Conservation (phyloP, 2,888 invertebrate genomes). For the Hybos culiciformis region DNA sequence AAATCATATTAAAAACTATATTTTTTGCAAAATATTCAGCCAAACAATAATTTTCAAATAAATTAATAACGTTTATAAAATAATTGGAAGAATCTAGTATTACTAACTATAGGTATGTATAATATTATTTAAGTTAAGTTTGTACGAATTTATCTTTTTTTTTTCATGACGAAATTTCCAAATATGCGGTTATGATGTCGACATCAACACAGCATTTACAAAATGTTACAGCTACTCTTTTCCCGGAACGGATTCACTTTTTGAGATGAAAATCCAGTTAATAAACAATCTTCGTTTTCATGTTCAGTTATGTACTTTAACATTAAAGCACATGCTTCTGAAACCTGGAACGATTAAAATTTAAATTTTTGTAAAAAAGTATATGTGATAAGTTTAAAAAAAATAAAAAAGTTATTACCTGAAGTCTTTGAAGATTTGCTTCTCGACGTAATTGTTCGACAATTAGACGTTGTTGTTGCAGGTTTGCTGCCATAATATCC, state of each 20-base stretch:
- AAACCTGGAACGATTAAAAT: conserved; percentile 33
- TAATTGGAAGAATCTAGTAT: too few relatives aligned
- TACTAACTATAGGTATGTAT: too few relatives aligned
- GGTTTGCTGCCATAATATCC: conserved; percentile 75
- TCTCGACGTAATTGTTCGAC: conserved; percentile 89
- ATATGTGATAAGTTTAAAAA: not conserved
- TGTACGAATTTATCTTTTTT: too few relatives aligned
- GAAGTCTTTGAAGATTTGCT: conserved; percentile 73
- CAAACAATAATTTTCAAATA: too few relatives aligned
- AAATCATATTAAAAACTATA: too few relatives aligned
- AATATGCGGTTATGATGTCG: too few relatives aligned
- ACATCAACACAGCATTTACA: too few relatives aligned
- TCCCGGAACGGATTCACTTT: conserved; percentile 93
- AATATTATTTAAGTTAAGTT: too few relatives aligned
- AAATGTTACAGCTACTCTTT: conserved; percentile 74
- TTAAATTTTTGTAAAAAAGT: not conserved
- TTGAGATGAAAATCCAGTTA: conserved; percentile 87
- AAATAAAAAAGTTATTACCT: too few relatives aligned
- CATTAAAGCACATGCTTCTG: conserved; percentile 83
- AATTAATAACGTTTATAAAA: too few relatives aligned
- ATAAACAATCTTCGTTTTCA: conserved; percentile 81
- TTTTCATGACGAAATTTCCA: too few relatives aligned
- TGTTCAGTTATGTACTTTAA: conserved; percentile 83
- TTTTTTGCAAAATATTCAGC: too few relatives aligned
- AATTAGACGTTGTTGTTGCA: conserved; percentile 81